These are phyloP conservation scores for Sandelia bainsii DNA, from an alignment of 2,797 vertebrate species.

Conservation along the genomic window DNA sequence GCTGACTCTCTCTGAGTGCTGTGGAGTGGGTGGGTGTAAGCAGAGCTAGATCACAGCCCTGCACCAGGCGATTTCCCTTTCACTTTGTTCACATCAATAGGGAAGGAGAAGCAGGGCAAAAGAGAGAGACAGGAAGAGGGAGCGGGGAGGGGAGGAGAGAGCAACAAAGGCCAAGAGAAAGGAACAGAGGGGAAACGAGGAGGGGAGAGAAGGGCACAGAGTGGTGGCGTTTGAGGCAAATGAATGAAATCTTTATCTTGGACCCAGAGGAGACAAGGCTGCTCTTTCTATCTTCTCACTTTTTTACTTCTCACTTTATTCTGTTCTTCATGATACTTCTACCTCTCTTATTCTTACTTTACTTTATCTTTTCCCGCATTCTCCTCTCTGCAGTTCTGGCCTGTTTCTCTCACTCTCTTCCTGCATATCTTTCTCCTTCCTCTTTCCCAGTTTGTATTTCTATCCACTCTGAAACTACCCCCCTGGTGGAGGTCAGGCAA, in stretches of 20 bases:
- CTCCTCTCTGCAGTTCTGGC: neutral
- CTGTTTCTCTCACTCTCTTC: neutral
- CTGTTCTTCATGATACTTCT: neutral
- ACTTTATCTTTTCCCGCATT: neutral
- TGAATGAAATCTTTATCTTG: slow-evolving; percentile 81
- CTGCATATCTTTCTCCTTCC: neutral
- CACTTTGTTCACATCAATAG: slow-evolving; percentile 72
- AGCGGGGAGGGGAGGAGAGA: slow-evolving; percentile 40
- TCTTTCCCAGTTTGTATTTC: too few relatives aligned
- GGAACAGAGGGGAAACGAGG: slow-evolving; percentile 34
- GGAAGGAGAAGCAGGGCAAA: slow-evolving; percentile 45
- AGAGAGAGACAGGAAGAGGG: neutral
- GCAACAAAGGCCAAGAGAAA: slow-evolving; percentile 66
- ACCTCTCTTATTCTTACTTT: neutral
- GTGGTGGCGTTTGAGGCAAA: slow-evolving; percentile 64
- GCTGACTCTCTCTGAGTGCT: slow-evolving; percentile 21
- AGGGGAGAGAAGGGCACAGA: slow-evolving; percentile 49
- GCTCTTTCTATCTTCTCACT: slow-evolving; percentile 35
- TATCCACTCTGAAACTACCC: slow-evolving; percentile 44
- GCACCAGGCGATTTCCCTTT: slow-evolving; percentile 59
- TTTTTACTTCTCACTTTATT: neutral
- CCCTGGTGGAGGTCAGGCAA: slow-evolving; percentile 57
- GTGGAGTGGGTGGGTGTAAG: slow-evolving; percentile 43
- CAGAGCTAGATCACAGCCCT: slow-evolving; percentile 61
- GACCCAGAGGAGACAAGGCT: slow-evolving; percentile 31